phyloP scores from a whole-genome alignment of 2,797 vertebrate species.

The Onychomys torridus region DNA sequence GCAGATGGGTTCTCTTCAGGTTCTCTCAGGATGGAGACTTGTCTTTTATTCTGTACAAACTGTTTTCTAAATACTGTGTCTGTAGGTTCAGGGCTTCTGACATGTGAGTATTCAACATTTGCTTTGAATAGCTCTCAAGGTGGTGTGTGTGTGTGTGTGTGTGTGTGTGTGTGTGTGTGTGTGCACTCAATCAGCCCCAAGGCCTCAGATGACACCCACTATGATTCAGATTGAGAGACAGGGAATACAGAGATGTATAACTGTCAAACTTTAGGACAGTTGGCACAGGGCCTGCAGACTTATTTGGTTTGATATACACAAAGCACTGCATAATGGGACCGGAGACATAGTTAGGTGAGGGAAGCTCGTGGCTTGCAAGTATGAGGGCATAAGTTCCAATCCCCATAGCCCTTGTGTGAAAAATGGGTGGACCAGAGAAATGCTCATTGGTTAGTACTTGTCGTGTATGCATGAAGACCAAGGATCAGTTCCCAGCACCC shows the following conservation, averaged over 20 bases:
- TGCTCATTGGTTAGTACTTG: not conserved
- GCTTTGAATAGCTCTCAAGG: not conserved
- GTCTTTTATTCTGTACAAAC: not conserved
- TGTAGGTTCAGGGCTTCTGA: not conserved
- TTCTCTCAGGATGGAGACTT: rapidly evolving
- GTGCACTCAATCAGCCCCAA: rapidly evolving
- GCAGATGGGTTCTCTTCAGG: not conserved
- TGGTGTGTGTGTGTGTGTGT: not conserved
- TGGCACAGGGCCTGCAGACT: not conserved
- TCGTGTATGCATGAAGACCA: too few relatives aligned
- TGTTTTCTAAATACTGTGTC: not conserved
- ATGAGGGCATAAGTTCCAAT: not conserved
- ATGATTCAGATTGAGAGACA: not conserved
- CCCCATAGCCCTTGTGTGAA: not conserved
- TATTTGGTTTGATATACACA: not conserved
- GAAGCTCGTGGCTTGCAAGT: not conserved
- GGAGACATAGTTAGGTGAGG: too few relatives aligned
- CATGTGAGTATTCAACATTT: not conserved
- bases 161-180: not conserved
- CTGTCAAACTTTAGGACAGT: not conserved
- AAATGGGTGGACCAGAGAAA: not conserved
- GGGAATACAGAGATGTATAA: not conserved
- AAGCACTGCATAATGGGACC: not conserved
- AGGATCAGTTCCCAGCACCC: not conserved
- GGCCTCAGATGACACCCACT: not conserved